Evolutionary conservation across 2,113 vertebrate genomes (phyloP).

Genomic region (Rhinolophus ferrumequinum): DNA sequence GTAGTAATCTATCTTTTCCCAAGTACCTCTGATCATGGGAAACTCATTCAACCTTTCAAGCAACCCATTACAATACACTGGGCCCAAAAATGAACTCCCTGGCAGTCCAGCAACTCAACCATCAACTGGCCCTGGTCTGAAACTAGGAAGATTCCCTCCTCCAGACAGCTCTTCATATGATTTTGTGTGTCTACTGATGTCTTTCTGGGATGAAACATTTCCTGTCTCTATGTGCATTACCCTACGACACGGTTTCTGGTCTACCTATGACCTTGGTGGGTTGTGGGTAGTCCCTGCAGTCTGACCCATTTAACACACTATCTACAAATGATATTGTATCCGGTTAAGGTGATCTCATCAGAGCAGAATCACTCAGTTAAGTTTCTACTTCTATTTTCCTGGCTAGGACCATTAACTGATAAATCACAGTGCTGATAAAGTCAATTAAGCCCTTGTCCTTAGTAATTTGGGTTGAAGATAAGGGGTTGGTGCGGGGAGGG

Average conservation of each 20-base stretch:
- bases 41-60: background rate
- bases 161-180: background rate
- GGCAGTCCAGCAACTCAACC: background rate
- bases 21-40: background rate
- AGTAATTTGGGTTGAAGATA: background rate
- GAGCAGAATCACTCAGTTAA: constrained; percentile 3
- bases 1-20: background rate
- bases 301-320: background rate
- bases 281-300: background rate
- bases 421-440: background rate
- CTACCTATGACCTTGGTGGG: background rate
- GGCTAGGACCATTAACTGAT: background rate
- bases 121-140: background rate
- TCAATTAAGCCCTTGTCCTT: background rate
- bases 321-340: background rate
- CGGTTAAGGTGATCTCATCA: background rate
- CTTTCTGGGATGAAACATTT: background rate
- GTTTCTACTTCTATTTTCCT: constrained; percentile 10
- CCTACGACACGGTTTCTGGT: background rate
- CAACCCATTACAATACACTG: background rate
- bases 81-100: background rate
- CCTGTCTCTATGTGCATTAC: background rate
- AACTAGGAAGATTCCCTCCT: background rate
- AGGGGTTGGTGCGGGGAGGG: background rate
- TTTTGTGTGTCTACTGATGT: background rate